Evolutionary conservation across 2,888 invertebrate species (phyloP).

Genomic region (Oscheius sp.): DNA sequence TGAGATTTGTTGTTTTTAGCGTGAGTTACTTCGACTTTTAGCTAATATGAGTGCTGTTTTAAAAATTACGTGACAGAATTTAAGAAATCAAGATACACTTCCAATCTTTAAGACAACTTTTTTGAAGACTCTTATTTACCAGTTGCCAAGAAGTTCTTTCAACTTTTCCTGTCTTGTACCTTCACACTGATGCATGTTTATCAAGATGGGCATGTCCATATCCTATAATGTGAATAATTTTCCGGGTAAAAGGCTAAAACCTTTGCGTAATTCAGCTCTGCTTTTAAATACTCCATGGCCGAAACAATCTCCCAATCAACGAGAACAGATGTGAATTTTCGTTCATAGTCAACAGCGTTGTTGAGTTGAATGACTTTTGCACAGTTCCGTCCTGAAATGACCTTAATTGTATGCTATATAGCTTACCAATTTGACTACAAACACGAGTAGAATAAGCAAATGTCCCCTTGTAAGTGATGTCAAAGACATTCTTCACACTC

Average conservation of each 20-base stretch:
- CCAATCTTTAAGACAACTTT: no score
- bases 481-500: constrained; percentile 39
- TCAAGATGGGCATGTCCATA: constrained; percentile 47
- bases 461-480: constrained; percentile 56
- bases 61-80: no score
- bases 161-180: constrained; percentile 32
- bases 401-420: no score
- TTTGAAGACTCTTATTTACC: constrained; percentile 16
- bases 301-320: constrained; percentile 42
- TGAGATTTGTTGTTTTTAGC: no score
- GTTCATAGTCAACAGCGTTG: constrained; percentile 66
- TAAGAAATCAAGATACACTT: no score
- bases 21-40: no score
- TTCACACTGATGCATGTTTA: constrained; percentile 56
- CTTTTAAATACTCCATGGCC: constrained; percentile 37
- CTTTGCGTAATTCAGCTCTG: constrained; percentile 28
- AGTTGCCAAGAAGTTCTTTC: constrained; percentile 35
- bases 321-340: constrained; percentile 37
- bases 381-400: constrained; percentile 52
- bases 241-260: background rate
- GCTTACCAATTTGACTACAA: constrained; percentile 53
- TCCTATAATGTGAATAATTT: constrained; percentile 29
- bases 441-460: constrained; percentile 61
- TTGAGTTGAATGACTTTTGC: constrained; percentile 67
- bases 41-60: no score